Conservation (phyloP, 2,888 invertebrate genomes). For the Proisotoma minuta region DNA sequence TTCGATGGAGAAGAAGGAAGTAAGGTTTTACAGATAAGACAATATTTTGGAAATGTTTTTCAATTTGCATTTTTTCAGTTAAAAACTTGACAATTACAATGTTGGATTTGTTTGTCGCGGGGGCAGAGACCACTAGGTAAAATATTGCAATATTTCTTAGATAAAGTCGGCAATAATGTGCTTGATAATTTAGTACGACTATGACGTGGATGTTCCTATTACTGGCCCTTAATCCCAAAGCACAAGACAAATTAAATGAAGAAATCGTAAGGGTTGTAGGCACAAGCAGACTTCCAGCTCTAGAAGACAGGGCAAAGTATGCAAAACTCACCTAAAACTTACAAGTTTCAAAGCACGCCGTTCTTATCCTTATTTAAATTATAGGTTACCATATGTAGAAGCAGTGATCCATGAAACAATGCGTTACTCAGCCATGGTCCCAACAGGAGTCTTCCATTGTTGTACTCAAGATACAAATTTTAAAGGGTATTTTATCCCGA, state of each 20-base stretch:
- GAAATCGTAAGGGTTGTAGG: slow-evolving; percentile 40
- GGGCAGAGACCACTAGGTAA: slow-evolving; percentile 33
- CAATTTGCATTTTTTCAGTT: slow-evolving; percentile 16
- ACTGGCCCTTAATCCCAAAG: slow-evolving; percentile 31
- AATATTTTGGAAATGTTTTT: background rate
- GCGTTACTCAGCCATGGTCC: slow-evolving; percentile 25
- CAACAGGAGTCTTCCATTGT: slow-evolving; percentile 24
- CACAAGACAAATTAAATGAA: slow-evolving; percentile 37
- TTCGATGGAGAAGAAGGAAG: slow-evolving; percentile 39
- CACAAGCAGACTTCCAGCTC: slow-evolving; percentile 23
- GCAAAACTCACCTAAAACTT: background rate
- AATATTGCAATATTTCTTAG: too few relatives aligned
- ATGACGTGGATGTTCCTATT: slow-evolving; percentile 35
- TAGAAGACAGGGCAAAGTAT: slow-evolving; percentile 30
- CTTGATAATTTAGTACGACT: too few relatives aligned
- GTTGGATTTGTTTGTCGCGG: slow-evolving; percentile 39
- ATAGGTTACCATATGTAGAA: slow-evolving; percentile 34
- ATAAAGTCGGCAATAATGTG: too few relatives aligned
- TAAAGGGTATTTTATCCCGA: slow-evolving; percentile 31
- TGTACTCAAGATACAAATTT: slow-evolving; percentile 18
- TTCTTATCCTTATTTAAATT: too few relatives aligned
- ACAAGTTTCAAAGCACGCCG: too few relatives aligned
- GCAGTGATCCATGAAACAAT: slow-evolving; percentile 36
- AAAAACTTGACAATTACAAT: slow-evolving; percentile 24
- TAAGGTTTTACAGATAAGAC: slow-evolving; percentile 14